phyloP scores from a whole-genome alignment of 2,797 vertebrate species.

The Anolis apletophallus region DNA sequence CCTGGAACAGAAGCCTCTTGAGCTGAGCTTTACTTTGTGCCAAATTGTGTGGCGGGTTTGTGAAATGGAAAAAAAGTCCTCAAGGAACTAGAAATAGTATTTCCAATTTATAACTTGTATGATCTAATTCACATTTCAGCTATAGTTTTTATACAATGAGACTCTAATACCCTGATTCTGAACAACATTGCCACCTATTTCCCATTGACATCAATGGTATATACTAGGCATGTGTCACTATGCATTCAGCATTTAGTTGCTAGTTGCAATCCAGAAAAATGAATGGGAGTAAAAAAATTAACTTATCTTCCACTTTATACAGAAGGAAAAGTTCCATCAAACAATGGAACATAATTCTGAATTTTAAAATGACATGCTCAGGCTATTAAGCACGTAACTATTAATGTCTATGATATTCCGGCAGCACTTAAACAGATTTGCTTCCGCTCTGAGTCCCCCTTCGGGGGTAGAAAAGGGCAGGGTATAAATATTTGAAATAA shows the following conservation, averaged over 20 bases:
- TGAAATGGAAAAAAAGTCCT: conserved; percentile 57
- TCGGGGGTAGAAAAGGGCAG: no score
- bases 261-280: not conserved
- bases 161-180: conserved; percentile 32
- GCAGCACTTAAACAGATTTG: not conserved
- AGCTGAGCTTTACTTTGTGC: conserved; percentile 48
- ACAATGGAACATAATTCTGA: not conserved
- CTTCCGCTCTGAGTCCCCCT: no score
- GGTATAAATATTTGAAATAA: no score
- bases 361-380: not conserved
- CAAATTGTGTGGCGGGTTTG: conserved; percentile 57
- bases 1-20: conserved; percentile 60
- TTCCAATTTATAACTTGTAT: conserved; percentile 40
- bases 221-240: not conserved
- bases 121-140: conserved; percentile 54
- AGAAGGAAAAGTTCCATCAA: not conserved
- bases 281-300: not conserved
- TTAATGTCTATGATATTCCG: not conserved
- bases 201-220: not conserved
- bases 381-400: not conserved
- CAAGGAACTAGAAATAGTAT: conserved; percentile 24
- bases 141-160: conserved; percentile 43
- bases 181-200: conserved; percentile 4
- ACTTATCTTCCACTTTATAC: not conserved
- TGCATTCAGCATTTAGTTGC: not conserved